Evolutionary conservation across 2,113 vertebrate genomes (phyloP).

Genomic region (Manacus vitellinus): DNA sequence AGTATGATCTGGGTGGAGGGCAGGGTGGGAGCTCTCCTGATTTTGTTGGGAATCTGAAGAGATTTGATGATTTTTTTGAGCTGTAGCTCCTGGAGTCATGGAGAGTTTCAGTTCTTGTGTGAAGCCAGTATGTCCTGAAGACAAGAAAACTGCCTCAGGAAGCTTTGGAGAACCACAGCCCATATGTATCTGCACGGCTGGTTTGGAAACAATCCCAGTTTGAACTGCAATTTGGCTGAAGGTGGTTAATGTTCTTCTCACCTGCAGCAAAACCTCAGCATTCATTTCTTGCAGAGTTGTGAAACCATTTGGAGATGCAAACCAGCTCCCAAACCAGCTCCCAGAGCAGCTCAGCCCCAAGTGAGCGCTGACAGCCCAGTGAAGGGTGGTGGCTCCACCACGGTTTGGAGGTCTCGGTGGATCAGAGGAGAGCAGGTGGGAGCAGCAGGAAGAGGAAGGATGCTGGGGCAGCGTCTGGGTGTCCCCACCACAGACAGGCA

Average conservation of each 20-base stretch:
- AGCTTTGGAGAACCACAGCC: accelerated
- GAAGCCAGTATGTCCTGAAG: not conserved
- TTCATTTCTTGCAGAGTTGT: not conserved
- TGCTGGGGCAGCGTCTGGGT: too few species aligned
- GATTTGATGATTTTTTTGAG: not conserved
- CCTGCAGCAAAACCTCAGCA: not conserved
- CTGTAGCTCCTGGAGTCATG: not conserved
- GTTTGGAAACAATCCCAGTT: not conserved
- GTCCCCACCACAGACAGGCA: not conserved
- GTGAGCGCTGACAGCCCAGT: accelerated
- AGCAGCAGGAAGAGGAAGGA: not conserved
- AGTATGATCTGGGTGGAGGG: not conserved
- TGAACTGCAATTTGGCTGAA: not conserved
- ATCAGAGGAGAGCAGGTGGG: not conserved
- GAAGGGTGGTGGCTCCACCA: accelerated
- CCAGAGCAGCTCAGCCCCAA: not conserved
- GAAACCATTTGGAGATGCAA: not conserved
- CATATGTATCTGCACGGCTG: accelerated
- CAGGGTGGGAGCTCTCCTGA: not conserved
- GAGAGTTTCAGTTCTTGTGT: not conserved
- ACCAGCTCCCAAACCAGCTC: not conserved
- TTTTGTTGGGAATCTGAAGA: not conserved
- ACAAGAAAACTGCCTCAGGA: not conserved
- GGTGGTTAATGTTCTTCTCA: accelerated
- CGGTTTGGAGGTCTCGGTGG: accelerated